A percentile compares a stretch with the other conserved stretches of the same genome.
phyloP scores from a whole-genome alignment of 2,797 vertebrate genomes.

The Calcarius lapponicus region DNA sequence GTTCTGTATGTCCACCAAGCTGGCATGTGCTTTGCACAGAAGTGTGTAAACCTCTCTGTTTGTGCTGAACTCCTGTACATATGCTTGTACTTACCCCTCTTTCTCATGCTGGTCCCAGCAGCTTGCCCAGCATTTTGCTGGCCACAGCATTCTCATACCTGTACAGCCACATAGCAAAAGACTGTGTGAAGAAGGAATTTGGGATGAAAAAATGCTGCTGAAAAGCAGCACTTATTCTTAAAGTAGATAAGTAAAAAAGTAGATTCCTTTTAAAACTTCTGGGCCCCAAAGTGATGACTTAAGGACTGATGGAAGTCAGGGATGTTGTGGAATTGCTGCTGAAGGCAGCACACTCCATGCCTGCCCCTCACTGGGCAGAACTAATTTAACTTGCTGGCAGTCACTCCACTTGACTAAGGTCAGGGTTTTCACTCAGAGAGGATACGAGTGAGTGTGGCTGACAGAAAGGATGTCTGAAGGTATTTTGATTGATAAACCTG shows the following conservation, averaged over 20 bases:
- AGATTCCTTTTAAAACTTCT: not conserved
- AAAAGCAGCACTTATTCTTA: not conserved
- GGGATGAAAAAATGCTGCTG: not conserved
- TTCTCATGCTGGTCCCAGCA: not conserved
- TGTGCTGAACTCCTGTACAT: not conserved
- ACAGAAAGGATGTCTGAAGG: not conserved
- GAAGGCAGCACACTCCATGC: accelerated
- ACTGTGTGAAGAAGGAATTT: not conserved
- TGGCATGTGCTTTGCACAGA: not conserved
- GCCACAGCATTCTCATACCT: accelerated
- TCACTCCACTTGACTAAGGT: not conserved
- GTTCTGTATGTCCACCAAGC: not conserved
- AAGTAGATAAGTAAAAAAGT: not conserved
- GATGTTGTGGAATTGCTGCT: not conserved
- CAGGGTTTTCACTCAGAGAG: not conserved
- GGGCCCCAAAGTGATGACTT: not conserved
- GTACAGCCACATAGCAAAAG: accelerated
- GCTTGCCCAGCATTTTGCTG: not conserved
- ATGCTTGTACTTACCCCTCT: not conserved
- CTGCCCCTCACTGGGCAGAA: not conserved
- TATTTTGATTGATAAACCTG: not conserved
- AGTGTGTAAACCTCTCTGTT: not conserved
- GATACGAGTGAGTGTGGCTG: not conserved
- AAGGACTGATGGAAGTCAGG: not conserved
- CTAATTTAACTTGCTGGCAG: not conserved